Evolutionary conservation across 2,113 vertebrate genomes (phyloP).

Genomic region (Cololabis saira): DNA sequence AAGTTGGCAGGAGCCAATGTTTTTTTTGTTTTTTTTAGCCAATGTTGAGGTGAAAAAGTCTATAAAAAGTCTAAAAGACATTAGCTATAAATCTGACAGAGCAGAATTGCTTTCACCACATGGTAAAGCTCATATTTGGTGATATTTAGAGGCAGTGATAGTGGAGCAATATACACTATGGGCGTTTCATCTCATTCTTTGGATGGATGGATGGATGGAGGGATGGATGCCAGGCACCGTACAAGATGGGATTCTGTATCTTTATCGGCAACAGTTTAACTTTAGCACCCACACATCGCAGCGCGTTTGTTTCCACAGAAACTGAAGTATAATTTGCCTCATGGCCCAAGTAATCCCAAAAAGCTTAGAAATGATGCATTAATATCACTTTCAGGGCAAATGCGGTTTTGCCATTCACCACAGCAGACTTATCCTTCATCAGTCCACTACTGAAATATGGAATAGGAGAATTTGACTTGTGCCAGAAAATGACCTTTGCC

Average conservation of each 20-base stretch:
- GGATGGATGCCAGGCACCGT: neutral
- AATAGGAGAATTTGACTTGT: constrained; percentile 68
- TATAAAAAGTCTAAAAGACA: neutral
- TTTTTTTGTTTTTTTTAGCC: too few relatives aligned
- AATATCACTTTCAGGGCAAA: constrained; percentile 36
- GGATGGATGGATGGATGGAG: neutral
- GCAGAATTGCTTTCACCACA: neutral
- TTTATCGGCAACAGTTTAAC: neutral
- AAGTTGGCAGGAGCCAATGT: neutral
- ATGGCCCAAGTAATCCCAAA: constrained; percentile 29
- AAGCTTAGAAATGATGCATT: constrained; percentile 52
- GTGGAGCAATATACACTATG: neutral
- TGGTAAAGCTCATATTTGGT: constrained; percentile 10
- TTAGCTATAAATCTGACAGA: constrained; percentile 4
- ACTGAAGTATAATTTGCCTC: neutral
- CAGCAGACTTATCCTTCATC: constrained; percentile 46
- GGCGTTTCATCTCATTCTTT: neutral
- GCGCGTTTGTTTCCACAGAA: constrained; percentile 1
- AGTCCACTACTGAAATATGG: constrained; percentile 48
- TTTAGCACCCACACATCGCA: neutral
- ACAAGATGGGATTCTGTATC: neutral
- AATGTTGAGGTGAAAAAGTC: constrained; percentile 10
- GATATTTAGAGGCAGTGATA: neutral
- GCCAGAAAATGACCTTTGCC: constrained; percentile 81
- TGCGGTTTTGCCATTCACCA: constrained; percentile 29